A percentile compares a stretch with the other conserved stretches of the same genome.
Conservation (phyloP, 1,140 invertebrate species). For the Nasonia longicornis region DNA sequence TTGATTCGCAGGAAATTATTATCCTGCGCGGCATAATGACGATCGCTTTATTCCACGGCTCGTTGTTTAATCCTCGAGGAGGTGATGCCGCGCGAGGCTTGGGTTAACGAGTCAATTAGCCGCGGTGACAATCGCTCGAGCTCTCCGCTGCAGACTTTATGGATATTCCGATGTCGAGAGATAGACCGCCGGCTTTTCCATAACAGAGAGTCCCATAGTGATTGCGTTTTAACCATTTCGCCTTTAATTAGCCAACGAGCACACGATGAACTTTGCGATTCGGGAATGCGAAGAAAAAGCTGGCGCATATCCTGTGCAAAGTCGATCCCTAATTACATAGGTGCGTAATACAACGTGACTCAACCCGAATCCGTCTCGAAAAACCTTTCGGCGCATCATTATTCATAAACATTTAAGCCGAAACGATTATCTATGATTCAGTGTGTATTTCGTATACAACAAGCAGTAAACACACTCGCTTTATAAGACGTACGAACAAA, state of each 20-base stretch:
- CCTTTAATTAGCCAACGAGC: neutral
- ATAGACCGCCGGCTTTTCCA: too few relatives aligned
- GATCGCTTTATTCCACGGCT: neutral
- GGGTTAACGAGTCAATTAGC: conserved; percentile 16
- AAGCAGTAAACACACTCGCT: neutral
- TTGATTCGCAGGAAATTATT: conserved; percentile 19
- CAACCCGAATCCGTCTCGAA: neutral
- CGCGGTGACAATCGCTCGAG: neutral
- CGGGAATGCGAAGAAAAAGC: neutral
- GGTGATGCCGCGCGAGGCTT: neutral
- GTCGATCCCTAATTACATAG: too few relatives aligned
- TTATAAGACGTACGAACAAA: neutral
- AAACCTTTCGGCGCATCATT: neutral
- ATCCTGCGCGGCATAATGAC: neutral
- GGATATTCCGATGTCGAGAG: neutral
- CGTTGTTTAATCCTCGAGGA: neutral
- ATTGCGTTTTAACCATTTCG: neutral
- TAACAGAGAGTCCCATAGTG: neutral
- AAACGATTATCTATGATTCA: conserved; percentile 27
- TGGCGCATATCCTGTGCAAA: too few relatives aligned
- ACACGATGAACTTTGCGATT: neutral
- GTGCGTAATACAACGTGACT: neutral
- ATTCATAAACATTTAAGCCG: neutral
- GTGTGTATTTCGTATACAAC: neutral
- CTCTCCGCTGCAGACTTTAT: neutral